phyloP scores from a whole-genome alignment of 1,140 invertebrate species.

The Eupeodes corollae region DNA sequence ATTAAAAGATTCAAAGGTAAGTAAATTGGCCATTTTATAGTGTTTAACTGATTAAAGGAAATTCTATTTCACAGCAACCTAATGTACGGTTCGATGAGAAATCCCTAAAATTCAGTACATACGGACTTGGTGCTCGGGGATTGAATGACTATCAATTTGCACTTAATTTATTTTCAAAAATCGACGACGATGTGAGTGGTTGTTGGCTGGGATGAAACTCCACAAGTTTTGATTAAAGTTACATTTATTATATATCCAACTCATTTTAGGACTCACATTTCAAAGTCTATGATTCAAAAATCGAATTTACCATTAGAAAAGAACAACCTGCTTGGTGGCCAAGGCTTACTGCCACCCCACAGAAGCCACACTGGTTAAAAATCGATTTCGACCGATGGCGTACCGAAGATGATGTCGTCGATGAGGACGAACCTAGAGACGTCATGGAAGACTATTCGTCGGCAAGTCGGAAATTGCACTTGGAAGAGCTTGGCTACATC shows the following conservation, averaged over 20 bases:
- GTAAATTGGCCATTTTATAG: neutral
- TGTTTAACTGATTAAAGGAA: conserved; percentile 8
- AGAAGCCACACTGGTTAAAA: conserved; percentile 83
- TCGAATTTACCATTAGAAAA: conserved; percentile 68
- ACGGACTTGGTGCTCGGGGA: conserved; percentile 59
- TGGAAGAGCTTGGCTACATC: conserved; percentile 67
- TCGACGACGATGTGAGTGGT: conserved; percentile 51
- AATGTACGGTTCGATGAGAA: conserved; percentile 43
- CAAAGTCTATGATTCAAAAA: conserved; percentile 59
- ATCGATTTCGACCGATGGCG: conserved; percentile 81
- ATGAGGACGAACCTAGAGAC: conserved; percentile 52
- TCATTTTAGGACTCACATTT: conserved; percentile 41
- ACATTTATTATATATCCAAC: neutral
- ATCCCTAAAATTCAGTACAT: conserved; percentile 48
- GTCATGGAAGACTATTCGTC: conserved; percentile 64
- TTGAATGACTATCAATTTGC: conserved; percentile 58
- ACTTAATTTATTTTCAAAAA: conserved; percentile 55
- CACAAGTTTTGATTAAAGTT: neutral
- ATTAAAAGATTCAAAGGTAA: conserved; percentile 54
- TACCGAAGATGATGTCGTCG: conserved; percentile 52
- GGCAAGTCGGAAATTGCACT: conserved; percentile 61
- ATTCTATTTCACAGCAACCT: conserved; percentile 3
- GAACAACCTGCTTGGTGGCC: conserved; percentile 66
- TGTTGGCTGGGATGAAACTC: neutral
- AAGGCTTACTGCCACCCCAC: conserved; percentile 58